A percentile compares a stretch with the other conserved stretches of the same genome.
Evolutionary conservation across 2,797 vertebrate genomes (phyloP).

Genomic region (Capromys pilorides): DNA sequence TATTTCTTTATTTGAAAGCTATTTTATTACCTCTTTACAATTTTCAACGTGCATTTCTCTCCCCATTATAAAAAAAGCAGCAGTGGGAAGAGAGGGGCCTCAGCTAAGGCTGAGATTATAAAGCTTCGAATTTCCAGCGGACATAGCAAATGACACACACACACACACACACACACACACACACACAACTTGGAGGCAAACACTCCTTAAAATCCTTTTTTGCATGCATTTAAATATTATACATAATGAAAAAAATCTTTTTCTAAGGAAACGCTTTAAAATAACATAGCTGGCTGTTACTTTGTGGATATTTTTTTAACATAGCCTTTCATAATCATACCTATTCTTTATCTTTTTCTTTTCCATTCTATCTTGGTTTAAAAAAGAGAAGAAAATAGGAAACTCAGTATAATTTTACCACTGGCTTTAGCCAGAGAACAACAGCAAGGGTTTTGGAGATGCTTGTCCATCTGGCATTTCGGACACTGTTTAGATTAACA

Average conservation of each 20-base stretch:
- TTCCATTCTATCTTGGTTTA: constrained; percentile 49
- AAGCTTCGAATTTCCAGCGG: constrained; percentile 51
- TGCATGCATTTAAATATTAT: constrained; percentile 35
- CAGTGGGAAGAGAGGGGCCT: constrained; percentile 46
- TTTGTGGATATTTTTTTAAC: constrained; percentile 39
- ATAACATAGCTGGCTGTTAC: constrained; percentile 55
- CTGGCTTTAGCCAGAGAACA: constrained; percentile 58
- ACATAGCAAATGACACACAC: constrained; percentile 47
- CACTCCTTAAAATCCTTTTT: constrained; percentile 50
- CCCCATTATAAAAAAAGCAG: constrained; percentile 63
- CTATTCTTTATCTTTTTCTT: constrained; percentile 57
- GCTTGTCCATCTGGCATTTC: constrained; percentile 69
- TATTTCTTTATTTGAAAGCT: constrained; percentile 53
- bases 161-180: background rate
- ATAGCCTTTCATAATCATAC: constrained; percentile 50
- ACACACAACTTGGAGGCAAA: constrained; percentile 44
- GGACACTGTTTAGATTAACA: constrained; percentile 78
- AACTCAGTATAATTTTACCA: constrained; percentile 70
- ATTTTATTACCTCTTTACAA: constrained; percentile 45
- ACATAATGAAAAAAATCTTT: constrained; percentile 56
- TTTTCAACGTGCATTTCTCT: constrained; percentile 61
- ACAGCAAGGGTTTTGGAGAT: constrained; percentile 70
- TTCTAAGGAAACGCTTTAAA: constrained; percentile 63
- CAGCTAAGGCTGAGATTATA: constrained; percentile 34
- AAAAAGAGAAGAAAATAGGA: constrained; percentile 70